Conservation (phyloP, 2,113 vertebrate species). For the Hippolais icterina region DNA sequence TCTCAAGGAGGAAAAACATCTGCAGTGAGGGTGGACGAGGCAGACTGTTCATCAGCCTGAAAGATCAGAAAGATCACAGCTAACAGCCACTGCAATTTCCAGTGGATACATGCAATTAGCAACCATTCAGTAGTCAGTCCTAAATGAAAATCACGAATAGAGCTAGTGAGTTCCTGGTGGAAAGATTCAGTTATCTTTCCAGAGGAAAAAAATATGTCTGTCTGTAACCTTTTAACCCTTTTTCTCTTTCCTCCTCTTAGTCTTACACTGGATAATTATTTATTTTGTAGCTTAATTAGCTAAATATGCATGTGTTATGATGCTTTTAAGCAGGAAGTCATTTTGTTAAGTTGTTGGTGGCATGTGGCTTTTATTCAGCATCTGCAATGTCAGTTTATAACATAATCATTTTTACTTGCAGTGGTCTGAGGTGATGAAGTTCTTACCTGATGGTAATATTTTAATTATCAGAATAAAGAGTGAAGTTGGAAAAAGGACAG, state of each 20-base stretch:
- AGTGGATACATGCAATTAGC: background rate
- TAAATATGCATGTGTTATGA: constrained; percentile 59
- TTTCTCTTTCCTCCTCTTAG: constrained; percentile 25
- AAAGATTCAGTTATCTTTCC: constrained; percentile 14
- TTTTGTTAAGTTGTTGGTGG: constrained; percentile 59
- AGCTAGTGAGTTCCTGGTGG: background rate
- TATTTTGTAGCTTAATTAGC: constrained; percentile 71
- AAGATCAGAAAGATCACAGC: background rate
- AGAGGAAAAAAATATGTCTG: background rate
- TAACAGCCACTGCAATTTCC: background rate
- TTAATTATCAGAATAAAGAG: constrained; percentile 19
- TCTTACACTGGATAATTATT: constrained; percentile 63
- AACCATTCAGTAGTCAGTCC: background rate
- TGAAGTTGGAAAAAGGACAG: background rate
- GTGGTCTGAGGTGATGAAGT: background rate
- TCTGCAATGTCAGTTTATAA: constrained; percentile 45
- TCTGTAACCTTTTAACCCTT: constrained; percentile 36
- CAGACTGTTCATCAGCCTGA: background rate
- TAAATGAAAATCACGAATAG: constrained; percentile 25
- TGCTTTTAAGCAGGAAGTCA: constrained; percentile 62
- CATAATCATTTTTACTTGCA: constrained; percentile 15
- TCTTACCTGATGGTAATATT: background rate
- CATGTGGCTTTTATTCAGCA: constrained; percentile 33
- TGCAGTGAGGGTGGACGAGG: background rate
- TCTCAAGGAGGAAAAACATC: background rate